phyloP scores from a whole-genome alignment of 1,140 invertebrate genomes.

The Aphidius ervi region DNA sequence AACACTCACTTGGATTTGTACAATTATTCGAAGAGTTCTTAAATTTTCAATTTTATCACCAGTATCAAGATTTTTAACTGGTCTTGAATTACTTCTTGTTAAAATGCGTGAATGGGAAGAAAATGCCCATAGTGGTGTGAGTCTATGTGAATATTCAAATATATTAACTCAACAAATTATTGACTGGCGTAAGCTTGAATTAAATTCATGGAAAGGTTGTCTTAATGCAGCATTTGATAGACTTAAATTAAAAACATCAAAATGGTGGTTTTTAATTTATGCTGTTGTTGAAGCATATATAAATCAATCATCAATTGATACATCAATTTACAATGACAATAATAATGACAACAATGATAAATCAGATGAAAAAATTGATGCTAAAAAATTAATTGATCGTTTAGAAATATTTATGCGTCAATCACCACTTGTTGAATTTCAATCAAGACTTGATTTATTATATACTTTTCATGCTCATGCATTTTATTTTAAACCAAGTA shows the following conservation, averaged over 20 bases:
- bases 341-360: conserved; percentile 10
- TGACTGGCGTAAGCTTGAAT: conserved; percentile 87
- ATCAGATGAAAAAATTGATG: conserved; percentile 26
- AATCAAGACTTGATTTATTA: conserved; percentile 73
- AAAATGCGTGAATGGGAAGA: conserved; percentile 89
- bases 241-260: conserved; percentile 61
- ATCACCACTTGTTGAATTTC: conserved; percentile 79
- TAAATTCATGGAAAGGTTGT: conserved; percentile 80
- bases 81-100: conserved; percentile 81
- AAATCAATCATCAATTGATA: conserved; percentile 23
- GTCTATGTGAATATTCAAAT: conserved; percentile 66
- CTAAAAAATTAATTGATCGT: conserved; percentile 47
- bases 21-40: conserved; percentile 72
- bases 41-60: conserved; percentile 75
- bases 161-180: conserved; percentile 78
- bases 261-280: conserved; percentile 91
- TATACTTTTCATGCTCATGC: conserved; percentile 74
- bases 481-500: conserved; percentile 51
- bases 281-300: conserved; percentile 59
- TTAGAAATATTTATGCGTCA: conserved; percentile 82
- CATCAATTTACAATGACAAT: conserved; percentile 18
- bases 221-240: conserved; percentile 63
- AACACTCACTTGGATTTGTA: conserved; percentile 68
- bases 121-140: conserved; percentile 82
- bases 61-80: conserved; percentile 82